Conservation (phyloP, 2,888 invertebrate species). For the Diloba caeruleocephala region DNA sequence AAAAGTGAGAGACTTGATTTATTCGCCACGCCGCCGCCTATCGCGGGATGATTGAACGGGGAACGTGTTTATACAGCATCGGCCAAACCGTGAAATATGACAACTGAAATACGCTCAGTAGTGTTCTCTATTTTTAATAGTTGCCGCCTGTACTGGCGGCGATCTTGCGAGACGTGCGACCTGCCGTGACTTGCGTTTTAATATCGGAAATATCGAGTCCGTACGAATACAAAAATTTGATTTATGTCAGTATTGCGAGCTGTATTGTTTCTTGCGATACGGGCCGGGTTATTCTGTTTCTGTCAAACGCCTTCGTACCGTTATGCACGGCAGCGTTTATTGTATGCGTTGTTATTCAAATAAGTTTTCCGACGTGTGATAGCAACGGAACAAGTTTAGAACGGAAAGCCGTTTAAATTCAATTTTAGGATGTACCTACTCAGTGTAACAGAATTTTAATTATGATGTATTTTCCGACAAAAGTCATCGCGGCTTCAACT, state of each 20-base stretch:
- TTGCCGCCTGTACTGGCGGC: slow-evolving; percentile 52
- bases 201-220: slow-evolving; percentile 69
- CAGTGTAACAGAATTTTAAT: slow-evolving; percentile 41
- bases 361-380: slow-evolving; percentile 59
- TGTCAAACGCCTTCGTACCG: slow-evolving; percentile 73
- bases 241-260: slow-evolving; percentile 76
- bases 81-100: slow-evolving; percentile 84
- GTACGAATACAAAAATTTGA: slow-evolving; percentile 75
- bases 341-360: slow-evolving; percentile 64
- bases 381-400: slow-evolving; percentile 34
- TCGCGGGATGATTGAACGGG: slow-evolving; percentile 86
- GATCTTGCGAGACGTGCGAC: slow-evolving; percentile 61
- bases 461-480: slow-evolving; percentile 34
- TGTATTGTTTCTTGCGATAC: slow-evolving; percentile 77
- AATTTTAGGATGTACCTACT: slow-evolving; percentile 40
- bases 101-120: slow-evolving; percentile 74
- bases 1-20: slow-evolving; percentile 88
- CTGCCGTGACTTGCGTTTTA: slow-evolving; percentile 70
- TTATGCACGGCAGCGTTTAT: slow-evolving; percentile 63
- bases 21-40: slow-evolving; percentile 87
- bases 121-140: slow-evolving; percentile 61
- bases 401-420: slow-evolving; percentile 46
- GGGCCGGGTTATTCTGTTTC: slow-evolving; percentile 71
- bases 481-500: slow-evolving; percentile 44
- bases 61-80: slow-evolving; percentile 86